These are phyloP conservation scores for Tetheella fluctuosa DNA, from an alignment of 2,888 invertebrate genomes.

Conservation along the genomic window DNA sequence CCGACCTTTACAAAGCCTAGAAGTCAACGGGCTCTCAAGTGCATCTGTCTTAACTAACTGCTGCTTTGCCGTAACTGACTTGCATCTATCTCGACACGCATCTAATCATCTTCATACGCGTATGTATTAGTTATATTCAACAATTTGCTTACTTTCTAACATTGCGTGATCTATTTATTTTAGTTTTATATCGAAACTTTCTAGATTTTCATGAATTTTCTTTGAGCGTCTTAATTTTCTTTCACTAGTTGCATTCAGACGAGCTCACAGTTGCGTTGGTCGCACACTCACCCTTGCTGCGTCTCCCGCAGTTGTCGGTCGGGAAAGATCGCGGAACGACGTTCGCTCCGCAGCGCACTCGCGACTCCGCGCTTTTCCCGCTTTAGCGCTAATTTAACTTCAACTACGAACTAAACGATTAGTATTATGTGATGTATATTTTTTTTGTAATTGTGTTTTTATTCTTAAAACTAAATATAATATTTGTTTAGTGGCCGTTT, in stretches of 20 bases:
- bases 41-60: neutral
- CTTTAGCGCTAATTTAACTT: constrained; percentile 48
- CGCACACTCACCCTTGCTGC: constrained; percentile 18
- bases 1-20: too few relatives aligned
- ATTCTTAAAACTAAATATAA: constrained; percentile 12
- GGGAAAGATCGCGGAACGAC: constrained; percentile 62
- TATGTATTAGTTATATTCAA: neutral
- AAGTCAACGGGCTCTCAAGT: too few relatives aligned
- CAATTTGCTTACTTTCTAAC: constrained; percentile 7
- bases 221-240: constrained; percentile 32
- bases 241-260: constrained; percentile 16
- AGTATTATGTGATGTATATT: neutral
- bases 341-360: constrained; percentile 45
- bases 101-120: neutral
- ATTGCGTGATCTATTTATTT: constrained; percentile 4
- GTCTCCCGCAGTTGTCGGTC: constrained; percentile 54
- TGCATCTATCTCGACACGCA: neutral
- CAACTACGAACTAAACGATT: constrained; percentile 4
- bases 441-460: constrained; percentile 27
- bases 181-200: constrained; percentile 10
- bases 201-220: constrained; percentile 26
- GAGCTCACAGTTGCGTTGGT: constrained; percentile 18
- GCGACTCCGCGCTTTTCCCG: constrained; percentile 26
- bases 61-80: neutral
- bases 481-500: neutral